These are phyloP conservation scores for Stichodactyla mertensii DNA, from an alignment of 64 coral and sea anemone genomes.

Conservation along the genomic window DNA sequence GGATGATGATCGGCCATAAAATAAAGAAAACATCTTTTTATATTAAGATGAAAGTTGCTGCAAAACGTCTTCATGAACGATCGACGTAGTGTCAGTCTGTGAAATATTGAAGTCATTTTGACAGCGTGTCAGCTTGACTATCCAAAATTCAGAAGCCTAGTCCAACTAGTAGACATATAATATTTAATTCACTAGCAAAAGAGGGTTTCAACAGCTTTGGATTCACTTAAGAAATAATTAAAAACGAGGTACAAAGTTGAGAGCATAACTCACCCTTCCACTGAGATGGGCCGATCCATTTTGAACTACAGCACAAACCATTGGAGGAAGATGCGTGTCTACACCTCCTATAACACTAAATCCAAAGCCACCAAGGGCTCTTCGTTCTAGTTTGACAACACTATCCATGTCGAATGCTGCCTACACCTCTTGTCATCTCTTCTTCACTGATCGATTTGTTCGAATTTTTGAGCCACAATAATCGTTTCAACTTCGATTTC, in stretches of 20 bases:
- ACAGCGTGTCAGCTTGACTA: background rate
- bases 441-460: too few species aligned
- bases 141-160: background rate
- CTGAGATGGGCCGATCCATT: slow-evolving; percentile 92
- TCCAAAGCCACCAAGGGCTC: slow-evolving; percentile 92
- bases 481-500: slow-evolving; percentile 12
- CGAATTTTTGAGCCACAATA: slow-evolving; percentile 29
- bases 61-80: background rate
- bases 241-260: background rate
- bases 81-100: background rate
- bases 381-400: slow-evolving; percentile 82
- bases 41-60: background rate
- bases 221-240: background rate
- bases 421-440: slow-evolving; percentile 32
- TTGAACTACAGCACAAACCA: slow-evolving; percentile 94
- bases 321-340: slow-evolving; percentile 87
- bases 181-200: background rate
- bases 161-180: background rate
- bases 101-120: too few species aligned
- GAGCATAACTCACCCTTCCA: slow-evolving; percentile 48
- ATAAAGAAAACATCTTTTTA: too few species aligned
- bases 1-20: too few species aligned
- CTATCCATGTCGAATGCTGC: slow-evolving; percentile 55
- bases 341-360: slow-evolving; percentile 99
- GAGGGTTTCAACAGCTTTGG: background rate